Evolutionary conservation across 2,888 invertebrate species (phyloP).

Genomic region (Dusona sp.): DNA sequence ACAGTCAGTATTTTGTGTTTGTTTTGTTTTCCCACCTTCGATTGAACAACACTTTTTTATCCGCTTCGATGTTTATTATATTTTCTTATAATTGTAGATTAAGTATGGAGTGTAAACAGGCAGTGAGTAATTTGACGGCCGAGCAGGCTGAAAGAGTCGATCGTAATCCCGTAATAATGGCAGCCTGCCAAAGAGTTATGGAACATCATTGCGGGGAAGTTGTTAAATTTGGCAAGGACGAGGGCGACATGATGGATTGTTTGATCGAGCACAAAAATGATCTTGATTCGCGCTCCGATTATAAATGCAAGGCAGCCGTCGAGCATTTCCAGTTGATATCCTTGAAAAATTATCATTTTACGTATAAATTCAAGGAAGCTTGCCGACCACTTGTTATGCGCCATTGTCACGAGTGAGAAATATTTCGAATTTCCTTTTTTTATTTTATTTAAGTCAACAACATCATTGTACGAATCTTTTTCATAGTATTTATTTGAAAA

Average conservation of each 20-base stretch:
- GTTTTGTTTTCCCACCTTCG: not conserved
- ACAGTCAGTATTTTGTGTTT: constrained; percentile 76
- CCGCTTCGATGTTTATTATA: not conserved
- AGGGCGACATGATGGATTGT: constrained; percentile 97
- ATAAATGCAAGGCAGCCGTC: constrained; percentile 95
- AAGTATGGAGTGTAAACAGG: constrained; percentile 89
- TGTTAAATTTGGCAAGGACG: constrained; percentile 89
- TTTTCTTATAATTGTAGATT: constrained; percentile 74
- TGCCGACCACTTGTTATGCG: constrained; percentile 92
- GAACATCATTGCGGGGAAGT: constrained; percentile 91
- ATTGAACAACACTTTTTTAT: no score
- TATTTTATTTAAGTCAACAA: no score
- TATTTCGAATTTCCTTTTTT: not conserved
- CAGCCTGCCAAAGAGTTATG: constrained; percentile 93
- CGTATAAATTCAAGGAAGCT: constrained; percentile 97
- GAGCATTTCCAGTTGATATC: constrained; percentile 99
- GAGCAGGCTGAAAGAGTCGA: constrained; percentile 95
- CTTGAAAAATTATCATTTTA: constrained; percentile 96
- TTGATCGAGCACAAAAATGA: constrained; percentile 96
- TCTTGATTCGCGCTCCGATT: constrained; percentile 90
- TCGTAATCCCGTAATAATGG: constrained; percentile 94
- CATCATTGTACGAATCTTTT: no score
- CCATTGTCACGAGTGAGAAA: constrained; percentile 85
- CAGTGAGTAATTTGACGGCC: constrained; percentile 94
- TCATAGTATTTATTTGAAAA: no score